Percentiles rank a stretch among this genome's conserved stretches.
These are phyloP conservation scores for Pristionchus pacificus DNA, from an alignment of 1,140 invertebrate species.

Conservation along the genomic window DNA sequence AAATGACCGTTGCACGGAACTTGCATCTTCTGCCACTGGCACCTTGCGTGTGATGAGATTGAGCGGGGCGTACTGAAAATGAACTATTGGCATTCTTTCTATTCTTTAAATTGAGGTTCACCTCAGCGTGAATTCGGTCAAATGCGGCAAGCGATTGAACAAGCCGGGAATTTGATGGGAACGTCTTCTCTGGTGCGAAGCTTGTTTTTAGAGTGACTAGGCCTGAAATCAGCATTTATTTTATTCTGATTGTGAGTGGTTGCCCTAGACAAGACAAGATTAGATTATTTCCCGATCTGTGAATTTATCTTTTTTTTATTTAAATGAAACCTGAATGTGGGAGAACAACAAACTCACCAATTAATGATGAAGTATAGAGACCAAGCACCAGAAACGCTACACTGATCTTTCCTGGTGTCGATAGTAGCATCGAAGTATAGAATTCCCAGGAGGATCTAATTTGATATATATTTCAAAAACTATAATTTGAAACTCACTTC, in stretches of 20 bases:
- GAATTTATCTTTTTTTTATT: too few relatives aligned
- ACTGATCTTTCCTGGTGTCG: conserved; percentile 23
- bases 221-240: neutral
- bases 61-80: conserved; percentile 44
- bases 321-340: too few relatives aligned
- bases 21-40: conserved; percentile 34
- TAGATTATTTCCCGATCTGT: too few relatives aligned
- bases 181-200: conserved; percentile 49
- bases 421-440: conserved; percentile 39
- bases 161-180: conserved; percentile 37
- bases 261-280: too few relatives aligned
- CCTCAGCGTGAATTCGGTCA: conserved; percentile 31
- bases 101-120: conserved; percentile 13
- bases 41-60: conserved; percentile 42
- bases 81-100: conserved; percentile 8
- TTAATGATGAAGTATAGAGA: conserved; percentile 34
- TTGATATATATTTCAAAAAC: too few relatives aligned
- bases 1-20: conserved; percentile 28
- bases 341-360: too few relatives aligned
- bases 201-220: conserved; percentile 38
- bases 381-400: conserved; percentile 29
- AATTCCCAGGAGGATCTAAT: too few relatives aligned
- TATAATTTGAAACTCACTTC: too few relatives aligned
- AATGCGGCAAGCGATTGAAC: conserved; percentile 31
- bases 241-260: neutral